Percentiles rank a stretch among this genome's conserved stretches.
Evolutionary conservation across 2,113 vertebrate species (phyloP).

Genomic region (Rana temporaria): DNA sequence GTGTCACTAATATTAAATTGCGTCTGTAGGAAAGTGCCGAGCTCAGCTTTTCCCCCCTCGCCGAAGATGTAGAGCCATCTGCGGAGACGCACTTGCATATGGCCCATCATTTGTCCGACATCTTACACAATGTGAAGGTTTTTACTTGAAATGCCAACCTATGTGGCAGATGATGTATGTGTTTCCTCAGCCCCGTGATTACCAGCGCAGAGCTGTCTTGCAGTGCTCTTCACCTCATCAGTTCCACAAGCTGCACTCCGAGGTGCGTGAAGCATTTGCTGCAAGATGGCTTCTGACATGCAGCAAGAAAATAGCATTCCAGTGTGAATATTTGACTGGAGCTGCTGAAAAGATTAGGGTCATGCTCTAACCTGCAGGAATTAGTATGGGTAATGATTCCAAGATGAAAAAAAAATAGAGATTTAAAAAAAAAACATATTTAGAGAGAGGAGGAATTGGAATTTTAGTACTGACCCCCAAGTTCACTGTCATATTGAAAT

Average conservation of each 20-base stretch:
- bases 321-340: constrained; percentile 88
- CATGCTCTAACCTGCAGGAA: constrained; percentile 89
- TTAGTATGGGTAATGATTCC: constrained; percentile 91
- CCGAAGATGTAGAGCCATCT: constrained; percentile 90
- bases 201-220: constrained; percentile 92
- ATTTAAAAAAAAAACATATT: constrained; percentile 87
- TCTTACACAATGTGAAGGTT: constrained; percentile 96
- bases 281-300: constrained; percentile 95
- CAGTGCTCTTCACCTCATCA: constrained; percentile 99
- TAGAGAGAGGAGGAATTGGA: constrained; percentile 64
- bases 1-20: constrained; percentile 93
- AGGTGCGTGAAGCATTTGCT: constrained; percentile 95
- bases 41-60: constrained; percentile 86
- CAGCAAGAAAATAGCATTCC: constrained; percentile 83
- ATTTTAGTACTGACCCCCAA: constrained; percentile 59
- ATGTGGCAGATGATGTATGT: constrained; percentile 99
- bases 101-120: constrained; percentile 98
- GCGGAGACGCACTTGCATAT: constrained; percentile 92
- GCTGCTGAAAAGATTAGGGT: constrained; percentile 87
- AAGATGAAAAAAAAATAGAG: constrained; percentile 80
- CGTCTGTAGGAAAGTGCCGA: constrained; percentile 84
- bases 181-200: constrained; percentile 99
- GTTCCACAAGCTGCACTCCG: constrained; percentile 95
- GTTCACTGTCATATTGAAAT: constrained; percentile 58
- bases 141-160: constrained; percentile 96